phyloP scores from a whole-genome alignment of 2,888 invertebrate genomes.

The Lissonota sp. region DNA sequence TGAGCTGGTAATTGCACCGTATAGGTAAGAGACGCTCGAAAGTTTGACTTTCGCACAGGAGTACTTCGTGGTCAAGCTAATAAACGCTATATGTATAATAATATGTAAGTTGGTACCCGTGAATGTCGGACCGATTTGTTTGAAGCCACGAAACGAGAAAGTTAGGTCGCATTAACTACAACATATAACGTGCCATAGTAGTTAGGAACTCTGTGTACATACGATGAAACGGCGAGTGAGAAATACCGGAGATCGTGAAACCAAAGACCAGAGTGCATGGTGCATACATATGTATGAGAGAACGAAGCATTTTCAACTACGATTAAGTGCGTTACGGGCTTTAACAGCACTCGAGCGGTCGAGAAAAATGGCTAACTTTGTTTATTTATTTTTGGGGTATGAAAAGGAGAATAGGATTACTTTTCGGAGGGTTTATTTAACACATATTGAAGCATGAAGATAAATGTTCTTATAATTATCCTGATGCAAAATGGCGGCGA shows the following conservation, averaged over 20 bases:
- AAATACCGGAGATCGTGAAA: constrained; percentile 28
- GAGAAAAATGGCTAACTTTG: too few relatives aligned
- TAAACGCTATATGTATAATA: constrained; percentile 5
- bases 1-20: background rate
- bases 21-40: constrained; percentile 7
- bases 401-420: too few relatives aligned
- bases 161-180: constrained; percentile 48
- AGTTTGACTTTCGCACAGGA: constrained; percentile 3
- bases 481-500: too few relatives aligned
- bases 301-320: too few relatives aligned
- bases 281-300: too few relatives aligned
- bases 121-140: constrained; percentile 35
- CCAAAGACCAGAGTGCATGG: background rate
- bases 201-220: constrained; percentile 24
- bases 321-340: too few relatives aligned
- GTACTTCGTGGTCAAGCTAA: constrained; percentile 28
- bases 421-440: too few relatives aligned
- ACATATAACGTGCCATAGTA: constrained; percentile 35
- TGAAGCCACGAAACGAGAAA: constrained; percentile 47
- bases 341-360: too few relatives aligned
- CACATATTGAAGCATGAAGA: too few relatives aligned
- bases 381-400: too few relatives aligned
- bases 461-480: too few relatives aligned
- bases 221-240: constrained; percentile 1
- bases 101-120: background rate